Percentiles rank a stretch among this genome's conserved stretches.
Conservation (phyloP, 2,797 vertebrate species). For the Bryconaethiops microstoma region DNA sequence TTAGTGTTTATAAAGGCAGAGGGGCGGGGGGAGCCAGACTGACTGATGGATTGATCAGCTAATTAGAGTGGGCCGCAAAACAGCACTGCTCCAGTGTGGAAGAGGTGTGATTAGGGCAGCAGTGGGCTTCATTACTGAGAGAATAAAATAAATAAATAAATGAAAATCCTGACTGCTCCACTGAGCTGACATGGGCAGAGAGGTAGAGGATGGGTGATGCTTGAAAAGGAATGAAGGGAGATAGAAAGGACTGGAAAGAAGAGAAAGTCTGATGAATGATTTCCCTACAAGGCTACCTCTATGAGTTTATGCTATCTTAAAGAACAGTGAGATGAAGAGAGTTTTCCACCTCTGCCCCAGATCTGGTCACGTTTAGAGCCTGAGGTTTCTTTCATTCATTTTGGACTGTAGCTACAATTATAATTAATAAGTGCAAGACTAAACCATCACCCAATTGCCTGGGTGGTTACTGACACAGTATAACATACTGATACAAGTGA, state of each 20-base stretch:
- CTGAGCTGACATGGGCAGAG: too few species aligned
- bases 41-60: slow-evolving; percentile 39
- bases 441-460: too few species aligned
- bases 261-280: not conserved
- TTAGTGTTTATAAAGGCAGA: slow-evolving; percentile 40
- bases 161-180: not conserved
- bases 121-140: not conserved
- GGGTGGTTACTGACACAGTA: too few species aligned
- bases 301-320: not conserved
- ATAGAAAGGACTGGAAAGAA: slow-evolving; percentile 1
- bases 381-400: too few species aligned
- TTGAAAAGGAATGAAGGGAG: too few species aligned
- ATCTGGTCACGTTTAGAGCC: too few species aligned
- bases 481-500: too few species aligned
- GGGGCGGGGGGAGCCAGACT: slow-evolving; percentile 53
- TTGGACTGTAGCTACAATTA: not conserved
- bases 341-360: too few species aligned
- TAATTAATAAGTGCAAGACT: not conserved
- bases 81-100: slow-evolving; percentile 13
- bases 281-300: not conserved
- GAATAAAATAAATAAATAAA: not conserved
- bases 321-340: not conserved
- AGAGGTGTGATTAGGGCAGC: slow-evolving; percentile 6
- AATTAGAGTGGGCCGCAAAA: slow-evolving; percentile 25
- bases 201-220: too few species aligned